Conservation (phyloP, 1,140 invertebrate genomes). For the Chionoecetes opilio region DNA sequence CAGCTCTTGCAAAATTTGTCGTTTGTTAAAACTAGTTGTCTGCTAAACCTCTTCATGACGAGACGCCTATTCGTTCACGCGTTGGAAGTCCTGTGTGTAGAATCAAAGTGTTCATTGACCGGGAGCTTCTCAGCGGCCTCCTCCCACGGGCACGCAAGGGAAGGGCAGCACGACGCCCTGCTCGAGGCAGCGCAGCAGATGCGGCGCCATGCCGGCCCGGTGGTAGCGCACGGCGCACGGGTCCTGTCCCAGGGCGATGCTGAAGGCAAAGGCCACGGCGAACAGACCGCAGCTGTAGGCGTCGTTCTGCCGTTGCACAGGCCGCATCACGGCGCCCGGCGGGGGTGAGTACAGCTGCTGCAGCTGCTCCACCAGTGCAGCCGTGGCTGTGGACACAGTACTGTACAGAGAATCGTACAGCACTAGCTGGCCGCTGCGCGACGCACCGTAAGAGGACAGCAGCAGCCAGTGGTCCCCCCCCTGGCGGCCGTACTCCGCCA, state of each 20-base stretch:
- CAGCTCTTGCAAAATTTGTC: too few species aligned
- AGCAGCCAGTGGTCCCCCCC: background rate
- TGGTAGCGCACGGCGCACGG: background rate
- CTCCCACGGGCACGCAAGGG: too few species aligned
- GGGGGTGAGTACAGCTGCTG: background rate
- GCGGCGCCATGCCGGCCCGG: background rate
- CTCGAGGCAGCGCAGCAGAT: background rate
- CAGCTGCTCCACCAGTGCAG: background rate
- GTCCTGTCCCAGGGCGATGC: background rate
- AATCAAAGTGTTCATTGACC: too few species aligned
- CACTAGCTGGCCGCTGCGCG: background rate
- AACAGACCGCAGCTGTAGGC: background rate
- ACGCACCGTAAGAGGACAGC: background rate
- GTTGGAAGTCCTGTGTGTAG: too few species aligned
- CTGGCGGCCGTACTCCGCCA: background rate
- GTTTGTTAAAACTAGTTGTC: too few species aligned
- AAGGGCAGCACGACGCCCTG: background rate
- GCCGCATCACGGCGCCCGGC: background rate
- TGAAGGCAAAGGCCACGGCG: background rate
- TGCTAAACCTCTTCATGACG: too few species aligned
- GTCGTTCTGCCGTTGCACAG: background rate
- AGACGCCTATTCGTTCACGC: too few species aligned
- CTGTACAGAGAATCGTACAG: background rate
- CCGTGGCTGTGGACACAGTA: background rate
- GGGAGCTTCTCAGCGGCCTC: too few species aligned